Evolutionary conservation across 2,888 invertebrate genomes (phyloP).

Genomic region (Amphipoea lucens): DNA sequence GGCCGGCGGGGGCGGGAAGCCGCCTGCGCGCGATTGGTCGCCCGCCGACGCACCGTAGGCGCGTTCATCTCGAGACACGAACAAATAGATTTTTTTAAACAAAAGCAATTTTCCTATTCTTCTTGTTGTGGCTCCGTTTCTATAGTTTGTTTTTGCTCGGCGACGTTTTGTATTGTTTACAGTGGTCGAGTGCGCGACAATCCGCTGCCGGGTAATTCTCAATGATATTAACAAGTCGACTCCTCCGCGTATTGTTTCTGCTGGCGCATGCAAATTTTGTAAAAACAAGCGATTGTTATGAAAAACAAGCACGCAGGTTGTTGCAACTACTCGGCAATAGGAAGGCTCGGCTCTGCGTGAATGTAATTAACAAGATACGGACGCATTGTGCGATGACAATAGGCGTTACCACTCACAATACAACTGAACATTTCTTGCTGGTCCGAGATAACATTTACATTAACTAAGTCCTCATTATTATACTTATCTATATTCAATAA

Average conservation of each 20-base stretch:
- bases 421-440: slow-evolving; percentile 59
- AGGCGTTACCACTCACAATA: slow-evolving; percentile 58
- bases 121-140: slow-evolving; percentile 88
- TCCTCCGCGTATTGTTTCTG: slow-evolving; percentile 82
- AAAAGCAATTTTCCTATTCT: slow-evolving; percentile 90
- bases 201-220: slow-evolving; percentile 89
- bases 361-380: slow-evolving; percentile 83
- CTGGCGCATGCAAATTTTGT: slow-evolving; percentile 83
- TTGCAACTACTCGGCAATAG: slow-evolving; percentile 72
- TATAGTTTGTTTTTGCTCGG: slow-evolving; percentile 88
- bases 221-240: slow-evolving; percentile 85
- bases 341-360: slow-evolving; percentile 67
- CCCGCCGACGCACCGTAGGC: slow-evolving; percentile 83
- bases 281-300: slow-evolving; percentile 87
- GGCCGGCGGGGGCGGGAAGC: slow-evolving; percentile 84
- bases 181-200: slow-evolving; percentile 87
- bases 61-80: slow-evolving; percentile 88
- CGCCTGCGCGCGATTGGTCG: slow-evolving; percentile 83
- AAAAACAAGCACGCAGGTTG: slow-evolving; percentile 80
- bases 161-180: slow-evolving; percentile 89
- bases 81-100: slow-evolving; percentile 90
- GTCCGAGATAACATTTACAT: slow-evolving; percentile 61
- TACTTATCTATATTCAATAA: slow-evolving; percentile 64
- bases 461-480: slow-evolving; percentile 60
- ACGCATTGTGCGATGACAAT: slow-evolving; percentile 69